A percentile compares a stretch with the other conserved stretches of the same genome.
phyloP scores from a whole-genome alignment of 2,113 vertebrate genomes.

The Caranx melampygus region DNA sequence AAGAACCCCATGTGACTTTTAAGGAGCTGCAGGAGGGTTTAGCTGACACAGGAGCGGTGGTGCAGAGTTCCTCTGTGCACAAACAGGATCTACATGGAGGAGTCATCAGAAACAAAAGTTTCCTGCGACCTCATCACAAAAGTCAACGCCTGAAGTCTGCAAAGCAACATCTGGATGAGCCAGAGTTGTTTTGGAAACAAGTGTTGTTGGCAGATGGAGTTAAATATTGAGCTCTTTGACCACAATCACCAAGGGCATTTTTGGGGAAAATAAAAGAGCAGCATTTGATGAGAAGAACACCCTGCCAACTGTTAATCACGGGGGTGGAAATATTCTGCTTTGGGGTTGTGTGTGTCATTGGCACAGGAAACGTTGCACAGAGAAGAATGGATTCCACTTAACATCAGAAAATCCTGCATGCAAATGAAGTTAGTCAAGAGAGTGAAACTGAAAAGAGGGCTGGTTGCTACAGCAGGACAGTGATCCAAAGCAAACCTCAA shows the following conservation, averaged over 20 bases:
- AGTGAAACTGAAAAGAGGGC: not conserved
- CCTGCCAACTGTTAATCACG: not conserved
- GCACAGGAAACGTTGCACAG: not conserved
- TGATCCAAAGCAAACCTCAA: not conserved
- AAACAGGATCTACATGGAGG: no score
- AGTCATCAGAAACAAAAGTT: not conserved
- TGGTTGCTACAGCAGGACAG: not conserved
- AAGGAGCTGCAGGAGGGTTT: not conserved
- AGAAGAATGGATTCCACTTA: not conserved
- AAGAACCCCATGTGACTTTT: not conserved
- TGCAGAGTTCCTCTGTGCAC: no score
- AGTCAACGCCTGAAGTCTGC: not conserved
- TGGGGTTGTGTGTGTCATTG: slow-evolving; percentile 3
- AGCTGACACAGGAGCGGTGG: not conserved
- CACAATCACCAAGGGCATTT: no score
- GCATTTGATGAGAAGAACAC: not conserved
- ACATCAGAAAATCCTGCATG: not conserved
- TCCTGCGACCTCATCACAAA: not conserved
- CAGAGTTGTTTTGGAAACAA: no score
- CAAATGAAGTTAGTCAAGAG: not conserved
- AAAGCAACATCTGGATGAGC: not conserved
- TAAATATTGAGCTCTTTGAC: no score
- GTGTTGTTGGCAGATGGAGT: no score
- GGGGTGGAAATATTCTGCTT: not conserved
- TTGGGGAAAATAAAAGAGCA: no score